Percentiles rank a stretch among this genome's conserved stretches.
These are phyloP conservation scores for Pegoplata infirma DNA, from an alignment of 2,888 invertebrate species.

Conservation along the genomic window DNA sequence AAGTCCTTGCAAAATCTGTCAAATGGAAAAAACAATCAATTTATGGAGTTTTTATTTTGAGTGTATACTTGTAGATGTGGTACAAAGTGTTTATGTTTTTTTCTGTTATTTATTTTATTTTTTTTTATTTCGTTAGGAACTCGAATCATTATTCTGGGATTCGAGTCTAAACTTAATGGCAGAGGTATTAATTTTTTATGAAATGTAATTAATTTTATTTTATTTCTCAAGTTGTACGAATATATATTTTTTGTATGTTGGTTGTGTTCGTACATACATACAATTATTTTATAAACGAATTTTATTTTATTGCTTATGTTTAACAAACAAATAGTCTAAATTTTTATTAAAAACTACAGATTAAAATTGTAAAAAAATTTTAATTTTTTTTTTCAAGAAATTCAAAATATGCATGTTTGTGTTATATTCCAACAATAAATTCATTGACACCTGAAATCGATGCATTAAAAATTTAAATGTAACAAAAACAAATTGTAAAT, in stretches of 20 bases:
- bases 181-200: conserved; percentile 46
- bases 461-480: conserved; percentile 54
- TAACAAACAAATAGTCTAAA: neutral
- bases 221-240: conserved; percentile 7
- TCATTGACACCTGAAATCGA: conserved; percentile 68
- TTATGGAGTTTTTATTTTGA: neutral
- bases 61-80: neutral
- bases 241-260: conserved; percentile 59
- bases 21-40: neutral
- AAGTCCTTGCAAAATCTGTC: too few relatives aligned
- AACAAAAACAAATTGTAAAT: conserved; percentile 26
- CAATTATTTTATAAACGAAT: neutral
- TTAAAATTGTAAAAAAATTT: neutral
- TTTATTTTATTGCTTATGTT: neutral
- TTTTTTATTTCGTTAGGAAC: neutral
- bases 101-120: neutral
- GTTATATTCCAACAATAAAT: conserved; percentile 50
- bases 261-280: neutral
- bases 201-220: conserved; percentile 67
- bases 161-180: conserved; percentile 2
- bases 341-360: neutral
- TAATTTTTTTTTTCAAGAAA: neutral
- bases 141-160: neutral
- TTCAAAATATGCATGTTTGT: neutral
- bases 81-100: conserved; percentile 1